phyloP scores from a whole-genome alignment of 2,888 invertebrate genomes.

The Andrena marginata region DNA sequence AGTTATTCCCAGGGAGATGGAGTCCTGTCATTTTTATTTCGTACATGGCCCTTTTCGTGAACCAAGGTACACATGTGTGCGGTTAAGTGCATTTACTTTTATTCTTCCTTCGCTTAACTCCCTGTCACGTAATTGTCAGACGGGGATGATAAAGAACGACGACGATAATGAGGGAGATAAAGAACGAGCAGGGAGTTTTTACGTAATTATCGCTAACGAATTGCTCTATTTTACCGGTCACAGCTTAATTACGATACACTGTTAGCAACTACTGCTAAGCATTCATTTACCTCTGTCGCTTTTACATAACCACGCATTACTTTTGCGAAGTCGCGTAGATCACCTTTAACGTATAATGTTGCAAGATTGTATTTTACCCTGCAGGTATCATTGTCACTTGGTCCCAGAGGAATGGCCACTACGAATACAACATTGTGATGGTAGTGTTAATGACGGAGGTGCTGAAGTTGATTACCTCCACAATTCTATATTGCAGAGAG shows the following conservation, averaged over 20 bases:
- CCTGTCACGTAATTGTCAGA: background rate
- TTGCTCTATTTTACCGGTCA: conserved; percentile 15
- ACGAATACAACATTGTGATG: conserved; percentile 94
- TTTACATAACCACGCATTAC: background rate
- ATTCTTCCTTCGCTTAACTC: conserved; percentile 9
- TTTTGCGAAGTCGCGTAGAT: background rate
- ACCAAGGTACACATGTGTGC: conserved; percentile 90
- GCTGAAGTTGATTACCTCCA: conserved; percentile 92
- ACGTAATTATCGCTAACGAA: background rate
- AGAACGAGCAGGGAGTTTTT: conserved; percentile 3
- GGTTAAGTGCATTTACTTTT: conserved; percentile 34
- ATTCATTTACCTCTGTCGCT: background rate
- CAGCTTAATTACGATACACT: background rate
- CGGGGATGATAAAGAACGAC: background rate
- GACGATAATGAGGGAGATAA: background rate
- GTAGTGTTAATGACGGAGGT: conserved; percentile 96
- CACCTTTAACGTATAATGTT: background rate
- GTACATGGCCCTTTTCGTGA: conserved; percentile 95
- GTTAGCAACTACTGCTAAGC: background rate
- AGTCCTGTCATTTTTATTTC: conserved; percentile 93
- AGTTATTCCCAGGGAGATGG: conserved; percentile 93
- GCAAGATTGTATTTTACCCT: conserved; percentile 65
- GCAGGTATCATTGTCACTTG: conserved; percentile 96
- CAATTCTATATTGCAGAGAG: conserved; percentile 90
- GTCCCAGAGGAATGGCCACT: conserved; percentile 93